A percentile compares a stretch with the other conserved stretches of the same genome.
Evolutionary conservation across 2,113 vertebrate genomes (phyloP).

Genomic region (Indicator indicator): DNA sequence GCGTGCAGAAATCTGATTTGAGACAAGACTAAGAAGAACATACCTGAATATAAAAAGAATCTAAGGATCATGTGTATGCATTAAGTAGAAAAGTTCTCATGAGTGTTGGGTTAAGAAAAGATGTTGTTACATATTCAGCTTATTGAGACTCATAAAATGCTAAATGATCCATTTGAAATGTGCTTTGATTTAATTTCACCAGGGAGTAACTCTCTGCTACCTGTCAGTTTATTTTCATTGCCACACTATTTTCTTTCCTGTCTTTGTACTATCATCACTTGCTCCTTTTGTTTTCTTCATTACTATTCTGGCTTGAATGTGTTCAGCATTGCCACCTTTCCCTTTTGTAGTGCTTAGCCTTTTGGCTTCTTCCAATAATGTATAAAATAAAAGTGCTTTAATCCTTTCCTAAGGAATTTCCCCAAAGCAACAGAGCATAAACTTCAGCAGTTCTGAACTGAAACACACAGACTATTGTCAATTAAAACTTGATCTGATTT

Average conservation of each 20-base stretch:
- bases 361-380: background rate
- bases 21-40: background rate
- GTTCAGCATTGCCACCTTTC: background rate
- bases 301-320: background rate
- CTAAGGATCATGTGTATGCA: background rate
- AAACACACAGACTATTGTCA: background rate
- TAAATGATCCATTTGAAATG: background rate
- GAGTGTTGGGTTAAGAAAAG: background rate
- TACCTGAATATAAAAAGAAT: background rate
- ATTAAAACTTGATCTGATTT: constrained; percentile 14
- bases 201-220: background rate
- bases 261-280: background rate
- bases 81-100: background rate
- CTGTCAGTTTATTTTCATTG: constrained; percentile 12
- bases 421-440: background rate
- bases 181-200: background rate
- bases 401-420: background rate
- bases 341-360: background rate
- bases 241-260: background rate
- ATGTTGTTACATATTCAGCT: background rate
- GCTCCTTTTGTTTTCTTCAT: background rate
- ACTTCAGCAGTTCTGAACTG: background rate
- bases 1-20: background rate
- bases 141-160: background rate
- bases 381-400: constrained; percentile 2